These are phyloP conservation scores for Rhagonycha fulva DNA, from an alignment of 2,888 invertebrate species.

Conservation along the genomic window DNA sequence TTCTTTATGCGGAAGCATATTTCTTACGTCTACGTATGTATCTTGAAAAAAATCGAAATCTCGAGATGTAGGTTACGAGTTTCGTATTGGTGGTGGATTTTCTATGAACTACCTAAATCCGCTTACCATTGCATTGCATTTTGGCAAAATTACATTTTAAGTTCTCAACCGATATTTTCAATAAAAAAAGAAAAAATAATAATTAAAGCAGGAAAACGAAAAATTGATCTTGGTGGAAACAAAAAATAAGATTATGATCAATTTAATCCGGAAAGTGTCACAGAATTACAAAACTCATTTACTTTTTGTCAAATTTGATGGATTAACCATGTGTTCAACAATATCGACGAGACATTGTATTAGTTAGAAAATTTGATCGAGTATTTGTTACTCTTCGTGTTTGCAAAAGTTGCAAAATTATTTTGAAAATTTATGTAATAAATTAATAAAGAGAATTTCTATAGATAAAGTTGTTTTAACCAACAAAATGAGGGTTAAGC, in stretches of 20 bases:
- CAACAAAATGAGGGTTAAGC: slow-evolving; percentile 45
- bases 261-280: neutral
- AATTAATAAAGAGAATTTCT: slow-evolving; percentile 10
- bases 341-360: neutral
- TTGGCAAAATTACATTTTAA: slow-evolving; percentile 4
- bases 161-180: neutral
- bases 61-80: neutral
- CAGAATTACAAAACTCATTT: neutral
- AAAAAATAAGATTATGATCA: neutral
- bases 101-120: slow-evolving; percentile 3
- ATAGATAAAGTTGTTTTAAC: slow-evolving; percentile 31
- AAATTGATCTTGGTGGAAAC: neutral
- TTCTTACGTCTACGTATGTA: neutral
- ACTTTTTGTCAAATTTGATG: neutral
- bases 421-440: neutral
- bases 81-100: neutral
- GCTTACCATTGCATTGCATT: slow-evolving; percentile 4
- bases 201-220: neutral
- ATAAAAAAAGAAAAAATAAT: neutral
- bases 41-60: neutral
- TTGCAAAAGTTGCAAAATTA: neutral
- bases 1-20: neutral
- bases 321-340: neutral
- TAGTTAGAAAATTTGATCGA: neutral
- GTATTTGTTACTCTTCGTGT: neutral